Conservation (phyloP, 2,888 invertebrate genomes). For the Epistrophella euchroma region DNA sequence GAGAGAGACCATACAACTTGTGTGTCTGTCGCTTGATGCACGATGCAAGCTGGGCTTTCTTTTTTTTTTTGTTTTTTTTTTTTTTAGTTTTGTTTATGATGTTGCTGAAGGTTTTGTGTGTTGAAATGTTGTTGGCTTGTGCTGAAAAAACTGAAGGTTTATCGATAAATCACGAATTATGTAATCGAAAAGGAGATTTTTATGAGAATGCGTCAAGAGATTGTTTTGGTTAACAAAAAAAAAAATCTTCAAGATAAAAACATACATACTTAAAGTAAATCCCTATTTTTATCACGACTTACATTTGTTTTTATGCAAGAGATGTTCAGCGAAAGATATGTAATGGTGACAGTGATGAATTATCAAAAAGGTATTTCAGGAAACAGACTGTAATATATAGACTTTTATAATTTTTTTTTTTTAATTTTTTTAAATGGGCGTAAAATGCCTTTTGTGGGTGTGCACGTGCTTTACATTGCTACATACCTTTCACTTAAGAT, state of each 20-base stretch:
- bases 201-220: conserved; percentile 18
- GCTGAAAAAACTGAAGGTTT: conserved; percentile 10
- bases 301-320: conserved; percentile 36
- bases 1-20: neutral
- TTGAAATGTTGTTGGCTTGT: conserved; percentile 19
- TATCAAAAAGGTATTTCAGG: conserved; percentile 40
- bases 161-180: conserved; percentile 65
- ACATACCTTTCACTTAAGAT: conserved; percentile 33
- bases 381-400: conserved; percentile 22
- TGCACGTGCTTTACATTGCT: conserved; percentile 10
- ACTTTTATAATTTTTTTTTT: neutral
- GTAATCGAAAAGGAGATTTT: conserved; percentile 30
- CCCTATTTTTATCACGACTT: conserved; percentile 40
- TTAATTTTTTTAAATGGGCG: neutral
- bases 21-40: conserved; percentile 36
- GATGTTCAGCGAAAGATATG: conserved; percentile 33
- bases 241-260: neutral
- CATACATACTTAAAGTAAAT: neutral
- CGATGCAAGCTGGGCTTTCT: conserved; percentile 63
- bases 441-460: conserved; percentile 48
- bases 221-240: neutral
- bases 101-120: conserved; percentile 28
- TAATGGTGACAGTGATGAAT: conserved; percentile 52
- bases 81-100: conserved; percentile 31
- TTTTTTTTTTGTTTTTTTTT: conserved; percentile 43